Evolutionary conservation across 1,140 invertebrate genomes (phyloP), one percentile per base, ranked within the genome.

Genomic region (Penaeus japonicus): DNA sequence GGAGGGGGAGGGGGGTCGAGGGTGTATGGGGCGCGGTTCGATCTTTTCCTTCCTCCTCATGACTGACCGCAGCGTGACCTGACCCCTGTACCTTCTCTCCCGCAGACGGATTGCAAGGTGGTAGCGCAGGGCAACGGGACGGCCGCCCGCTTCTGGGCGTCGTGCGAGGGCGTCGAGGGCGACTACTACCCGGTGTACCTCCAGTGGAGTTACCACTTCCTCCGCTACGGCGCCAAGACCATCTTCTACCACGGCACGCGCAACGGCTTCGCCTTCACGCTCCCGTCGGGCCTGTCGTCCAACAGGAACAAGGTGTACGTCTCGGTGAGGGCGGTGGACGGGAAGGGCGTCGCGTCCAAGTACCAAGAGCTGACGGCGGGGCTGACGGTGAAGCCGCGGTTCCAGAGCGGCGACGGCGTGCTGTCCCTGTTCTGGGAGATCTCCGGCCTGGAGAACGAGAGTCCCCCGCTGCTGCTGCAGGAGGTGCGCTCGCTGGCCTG

Each of bases 241-340:
- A 57, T 90, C 27, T 90, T 90, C 59, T 90, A 90, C 62, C 73
- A 89, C 55, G 90, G 90, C 7, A 75, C 90, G 17, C 82, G 84
- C 35, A 84, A 78, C 30, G 73, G 59, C 27, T 70, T 90, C 65
- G 87, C 87, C 35, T 89, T 90, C 59, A 39, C 87, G 7, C 87
- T 90, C 20, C 90, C 90, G 15, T 87, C 90, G 32, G 90, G 90
- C 30, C 54, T 84, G 2, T 65, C 80, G 32, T 27, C 84, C 24
- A 89, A 84, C 39, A 78, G 84, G 57, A 87, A 89, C 59, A 84
- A 65, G 47, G 39, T 90, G n/a, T 89, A 87, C 57, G 82, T 90
- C 1, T 85, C 78, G 24, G 62, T 90, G 10, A 89, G 75, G 27
- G 88, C 85, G 30, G 70, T 90, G 39, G 90, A 90, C 62, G 87